phyloP scores from a whole-genome alignment of 2,113 vertebrate genomes.

The Strix uralensis region DNA sequence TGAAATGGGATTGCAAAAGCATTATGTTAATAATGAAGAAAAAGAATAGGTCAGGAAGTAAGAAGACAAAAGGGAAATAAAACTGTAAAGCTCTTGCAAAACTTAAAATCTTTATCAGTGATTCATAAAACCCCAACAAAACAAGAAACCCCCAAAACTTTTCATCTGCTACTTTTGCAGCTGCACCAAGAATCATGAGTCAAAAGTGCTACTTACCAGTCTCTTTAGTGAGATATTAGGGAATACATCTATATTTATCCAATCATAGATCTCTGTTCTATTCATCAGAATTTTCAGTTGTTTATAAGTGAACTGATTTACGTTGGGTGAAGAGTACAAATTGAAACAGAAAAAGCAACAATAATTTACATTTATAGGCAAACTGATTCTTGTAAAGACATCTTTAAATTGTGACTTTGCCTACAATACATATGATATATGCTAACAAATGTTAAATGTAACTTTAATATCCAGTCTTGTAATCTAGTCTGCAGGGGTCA shows the following conservation, averaged over 20 bases:
- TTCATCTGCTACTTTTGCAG: not conserved
- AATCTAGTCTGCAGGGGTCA: not conserved
- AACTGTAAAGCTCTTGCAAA: not conserved
- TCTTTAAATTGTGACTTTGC: not conserved
- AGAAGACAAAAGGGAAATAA: not conserved
- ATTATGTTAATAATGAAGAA: not conserved
- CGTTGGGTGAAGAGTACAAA: not conserved
- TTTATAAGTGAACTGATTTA: not conserved
- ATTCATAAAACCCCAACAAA: not conserved
- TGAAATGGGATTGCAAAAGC: not conserved
- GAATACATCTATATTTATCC: not conserved
- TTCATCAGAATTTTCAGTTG: not conserved
- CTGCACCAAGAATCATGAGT: not conserved
- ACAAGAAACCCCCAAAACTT: not conserved
- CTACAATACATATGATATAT: not conserved
- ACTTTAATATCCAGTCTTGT: not conserved
- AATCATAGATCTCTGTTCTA: not conserved
- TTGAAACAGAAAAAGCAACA: not conserved
- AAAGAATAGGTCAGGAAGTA: not conserved
- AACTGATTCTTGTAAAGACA: not conserved
- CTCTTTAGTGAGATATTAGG: not conserved
- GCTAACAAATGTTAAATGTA: not conserved
- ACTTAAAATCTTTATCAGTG: not conserved
- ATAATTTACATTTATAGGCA: not conserved
- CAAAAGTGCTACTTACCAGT: not conserved